Base-by-base conservation (phyloP, 2,888 invertebrate genomes). In the Pedicia rivosa region DNA sequence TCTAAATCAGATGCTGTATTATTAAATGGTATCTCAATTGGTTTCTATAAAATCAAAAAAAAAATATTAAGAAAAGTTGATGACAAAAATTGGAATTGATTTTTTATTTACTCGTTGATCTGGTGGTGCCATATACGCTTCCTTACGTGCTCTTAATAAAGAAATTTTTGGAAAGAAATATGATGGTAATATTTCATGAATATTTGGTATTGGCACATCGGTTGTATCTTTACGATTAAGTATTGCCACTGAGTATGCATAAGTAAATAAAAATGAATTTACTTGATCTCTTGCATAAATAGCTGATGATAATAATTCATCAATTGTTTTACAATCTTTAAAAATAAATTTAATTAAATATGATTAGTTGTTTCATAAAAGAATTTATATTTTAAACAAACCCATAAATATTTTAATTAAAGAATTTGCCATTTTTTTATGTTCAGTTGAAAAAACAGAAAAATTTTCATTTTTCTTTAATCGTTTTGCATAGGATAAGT, bases 251-350 rank as follows among this genome's bases (percentile, higher is more conserved):
- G 82, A 76, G 27, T 74, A 69, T 32, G 76, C 72, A 54, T 86
- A 87, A 56, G 83, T 78, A 61, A 81, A 88, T 44, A 88, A 57
- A 46, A 78, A 75, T 0, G 86, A 76, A 57, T 88, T 88, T 9
- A 86, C 60, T 22, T 78, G 72, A 46, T 78, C 78, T 40, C 82
- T 70, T 2, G 48, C 68, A 49, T 66, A 84, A n/a, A n/a, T n/a
- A n/a, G n/a, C n/a, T n/a, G n/a, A n/a, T n/a, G n/a, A n/a, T n/a
- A n/a, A n/a, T n/a, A n/a, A n/a, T n/a, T n/a, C n/a, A n/a, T n/a
- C n/a, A n/a, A n/a, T n/a, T n/a, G n/a, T n/a, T n/a, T n/a, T n/a
- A n/a, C n/a, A n/a, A n/a, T n/a, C n/a, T n/a, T n/a, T n/a, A n/a
- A n/a, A n/a, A n/a, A n/a, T n/a, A n/a, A n/a, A n/a, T n/a, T n/a